Conservation (phyloP, 2,888 invertebrate species). For the Drosophila bunnanda region DNA sequence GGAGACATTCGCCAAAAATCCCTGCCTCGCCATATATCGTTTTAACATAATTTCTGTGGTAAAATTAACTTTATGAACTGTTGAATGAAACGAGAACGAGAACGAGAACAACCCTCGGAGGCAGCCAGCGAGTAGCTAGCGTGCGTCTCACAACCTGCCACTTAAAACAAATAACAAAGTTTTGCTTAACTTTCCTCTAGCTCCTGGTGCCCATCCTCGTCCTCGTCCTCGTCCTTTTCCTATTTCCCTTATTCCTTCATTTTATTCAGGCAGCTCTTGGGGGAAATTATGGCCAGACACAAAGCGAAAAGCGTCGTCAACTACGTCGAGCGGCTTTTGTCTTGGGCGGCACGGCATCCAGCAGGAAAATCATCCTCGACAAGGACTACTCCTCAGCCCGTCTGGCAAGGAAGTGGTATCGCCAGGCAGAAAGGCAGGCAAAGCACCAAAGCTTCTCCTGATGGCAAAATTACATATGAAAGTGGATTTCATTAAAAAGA, state of each 20-base stretch:
- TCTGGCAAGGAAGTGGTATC: conserved; percentile 36
- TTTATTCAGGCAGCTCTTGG: conserved; percentile 54
- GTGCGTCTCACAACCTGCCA: conserved; percentile 76
- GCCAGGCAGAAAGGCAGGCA: conserved; percentile 27
- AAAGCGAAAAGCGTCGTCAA: conserved; percentile 68
- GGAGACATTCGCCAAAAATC: conserved; percentile 49
- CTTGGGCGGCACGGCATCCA: conserved; percentile 55
- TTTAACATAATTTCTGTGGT: conserved; percentile 82
- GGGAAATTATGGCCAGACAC: conserved; percentile 79
- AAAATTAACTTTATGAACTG: conserved; percentile 83
- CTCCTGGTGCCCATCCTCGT: conserved; percentile 28
- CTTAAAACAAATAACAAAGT: conserved; percentile 82
- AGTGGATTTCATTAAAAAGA: conserved; percentile 77
- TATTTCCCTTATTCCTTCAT: not conserved
- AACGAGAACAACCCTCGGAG: conserved; percentile 44
- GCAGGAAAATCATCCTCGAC: conserved; percentile 69
- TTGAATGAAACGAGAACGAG: conserved; percentile 66
- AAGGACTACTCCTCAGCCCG: conserved; percentile 41
- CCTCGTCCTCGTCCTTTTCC: conserved; percentile 28
- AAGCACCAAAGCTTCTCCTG: conserved; percentile 39
- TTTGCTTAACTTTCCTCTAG: conserved; percentile 76
- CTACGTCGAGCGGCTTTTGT: conserved; percentile 70
- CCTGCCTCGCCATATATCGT: conserved; percentile 75
- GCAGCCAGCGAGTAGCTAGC: conserved; percentile 46
- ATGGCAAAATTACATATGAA: conserved; percentile 78